Evolutionary conservation across 2,113 vertebrate genomes (phyloP).

Genomic region (Agelaius phoeniceus): DNA sequence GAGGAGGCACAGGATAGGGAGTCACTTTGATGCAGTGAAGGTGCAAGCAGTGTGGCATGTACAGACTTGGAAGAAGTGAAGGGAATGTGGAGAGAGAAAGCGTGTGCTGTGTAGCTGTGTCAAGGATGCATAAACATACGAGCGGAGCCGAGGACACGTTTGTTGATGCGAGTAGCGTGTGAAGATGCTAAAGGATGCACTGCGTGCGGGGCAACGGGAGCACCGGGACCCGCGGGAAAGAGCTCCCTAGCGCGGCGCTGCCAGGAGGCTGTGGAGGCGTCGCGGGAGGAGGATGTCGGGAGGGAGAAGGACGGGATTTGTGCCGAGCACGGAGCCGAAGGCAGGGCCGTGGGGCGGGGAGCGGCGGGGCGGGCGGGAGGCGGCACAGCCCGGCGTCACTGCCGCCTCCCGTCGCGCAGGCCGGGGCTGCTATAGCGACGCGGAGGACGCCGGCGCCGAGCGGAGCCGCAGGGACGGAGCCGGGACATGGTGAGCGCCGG

Average conservation of each 20-base stretch:
- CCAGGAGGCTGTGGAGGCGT: fast-evolving
- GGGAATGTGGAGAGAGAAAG: background rate
- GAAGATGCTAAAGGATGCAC: background rate
- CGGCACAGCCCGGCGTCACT: background rate
- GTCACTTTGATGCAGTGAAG: background rate
- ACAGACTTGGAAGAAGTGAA: background rate
- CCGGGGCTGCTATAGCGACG: slow-evolving; percentile 16
- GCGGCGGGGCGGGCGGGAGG: background rate
- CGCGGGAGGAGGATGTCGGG: background rate
- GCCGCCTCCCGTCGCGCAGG: background rate
- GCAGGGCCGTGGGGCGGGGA: background rate
- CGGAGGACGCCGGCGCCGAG: background rate
- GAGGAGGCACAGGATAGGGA: background rate
- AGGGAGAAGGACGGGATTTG: background rate
- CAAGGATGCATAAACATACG: fast-evolving
- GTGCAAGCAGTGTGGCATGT: background rate
- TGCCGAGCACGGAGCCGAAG: background rate
- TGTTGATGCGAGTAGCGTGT: background rate
- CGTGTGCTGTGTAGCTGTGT: no score
- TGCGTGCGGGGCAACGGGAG: background rate
- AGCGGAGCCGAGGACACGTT: background rate
- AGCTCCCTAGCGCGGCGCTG: fast-evolving
- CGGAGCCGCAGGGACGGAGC: background rate
- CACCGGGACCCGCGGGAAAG: background rate
- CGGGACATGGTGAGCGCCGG: slow-evolving; percentile 11